Percentiles rank a stretch among this genome's conserved stretches.
Conservation (phyloP, 2,113 vertebrate species). For the Emydura subglobosa region DNA sequence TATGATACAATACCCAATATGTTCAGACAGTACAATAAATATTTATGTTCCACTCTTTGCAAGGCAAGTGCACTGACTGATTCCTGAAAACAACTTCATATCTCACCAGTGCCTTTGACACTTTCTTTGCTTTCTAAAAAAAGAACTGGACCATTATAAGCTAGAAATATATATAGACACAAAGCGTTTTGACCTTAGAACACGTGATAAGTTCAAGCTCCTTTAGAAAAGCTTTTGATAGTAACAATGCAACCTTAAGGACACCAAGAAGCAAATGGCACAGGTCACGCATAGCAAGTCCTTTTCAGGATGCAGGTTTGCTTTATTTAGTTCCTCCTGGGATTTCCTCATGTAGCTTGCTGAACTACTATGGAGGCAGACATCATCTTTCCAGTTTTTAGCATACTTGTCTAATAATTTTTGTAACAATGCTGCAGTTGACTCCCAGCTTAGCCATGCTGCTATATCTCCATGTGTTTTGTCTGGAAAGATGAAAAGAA, state of each 20-base stretch:
- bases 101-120: not conserved
- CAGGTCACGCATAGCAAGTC: not conserved
- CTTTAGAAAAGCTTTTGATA: not conserved
- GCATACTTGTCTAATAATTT: not conserved
- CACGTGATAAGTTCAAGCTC: not conserved
- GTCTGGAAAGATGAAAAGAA: not conserved
- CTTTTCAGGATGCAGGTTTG: rapidly evolving
- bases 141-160: not conserved
- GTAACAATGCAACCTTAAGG: rapidly evolving
- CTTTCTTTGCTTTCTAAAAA: not conserved
- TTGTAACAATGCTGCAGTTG: not conserved
- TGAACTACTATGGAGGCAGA: not conserved
- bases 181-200: not conserved
- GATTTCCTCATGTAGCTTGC: not conserved
- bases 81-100: not conserved
- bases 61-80: not conserved
- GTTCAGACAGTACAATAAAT: not conserved
- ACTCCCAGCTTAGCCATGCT: not conserved
- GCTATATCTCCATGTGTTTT: not conserved
- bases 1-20: rapidly evolving
- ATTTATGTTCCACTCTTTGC: not conserved
- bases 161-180: rapidly evolving
- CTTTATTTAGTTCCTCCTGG: too few relatives aligned
- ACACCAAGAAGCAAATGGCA: not conserved
- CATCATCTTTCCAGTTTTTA: not conserved